These are phyloP conservation scores for Gerosis bhagava DNA, from an alignment of 2,888 invertebrate species.

Conservation along the genomic window DNA sequence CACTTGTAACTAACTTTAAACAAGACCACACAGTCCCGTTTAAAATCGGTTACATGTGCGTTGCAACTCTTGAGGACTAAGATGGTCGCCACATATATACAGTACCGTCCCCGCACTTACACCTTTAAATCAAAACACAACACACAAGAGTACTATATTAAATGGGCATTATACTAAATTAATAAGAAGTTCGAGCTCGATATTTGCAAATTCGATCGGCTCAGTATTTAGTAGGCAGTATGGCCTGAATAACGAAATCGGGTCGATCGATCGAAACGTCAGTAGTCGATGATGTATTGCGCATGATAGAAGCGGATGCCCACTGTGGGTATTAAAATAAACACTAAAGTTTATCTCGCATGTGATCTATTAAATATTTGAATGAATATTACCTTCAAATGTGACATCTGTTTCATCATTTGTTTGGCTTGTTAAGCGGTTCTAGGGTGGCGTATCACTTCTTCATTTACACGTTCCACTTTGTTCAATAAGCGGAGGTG, in stretches of 20 bases:
- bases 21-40: no score
- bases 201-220: conserved; percentile 19
- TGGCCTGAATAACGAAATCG: conserved; percentile 22
- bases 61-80: no score
- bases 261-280: conserved; percentile 20
- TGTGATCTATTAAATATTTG: conserved; percentile 45
- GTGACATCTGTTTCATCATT: conserved; percentile 61
- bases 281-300: conserved; percentile 16
- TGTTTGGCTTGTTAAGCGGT: conserved; percentile 58
- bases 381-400: conserved; percentile 69
- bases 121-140: no score
- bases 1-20: no score
- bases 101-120: no score
- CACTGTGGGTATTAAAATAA: conserved; percentile 10
- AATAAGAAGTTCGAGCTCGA: conserved; percentile 12
- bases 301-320: conserved; percentile 6
- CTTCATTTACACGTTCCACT: conserved; percentile 77
- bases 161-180: no score
- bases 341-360: conserved; percentile 13
- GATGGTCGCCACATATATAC: no score
- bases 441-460: conserved; percentile 65
- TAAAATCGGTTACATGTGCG: no score
- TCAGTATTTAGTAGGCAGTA: conserved; percentile 5
- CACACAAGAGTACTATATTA: no score
- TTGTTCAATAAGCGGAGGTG: conserved; percentile 73